These are phyloP conservation scores for Teleiodes luculella DNA, from an alignment of 2,888 invertebrate genomes.

Conservation along the genomic window DNA sequence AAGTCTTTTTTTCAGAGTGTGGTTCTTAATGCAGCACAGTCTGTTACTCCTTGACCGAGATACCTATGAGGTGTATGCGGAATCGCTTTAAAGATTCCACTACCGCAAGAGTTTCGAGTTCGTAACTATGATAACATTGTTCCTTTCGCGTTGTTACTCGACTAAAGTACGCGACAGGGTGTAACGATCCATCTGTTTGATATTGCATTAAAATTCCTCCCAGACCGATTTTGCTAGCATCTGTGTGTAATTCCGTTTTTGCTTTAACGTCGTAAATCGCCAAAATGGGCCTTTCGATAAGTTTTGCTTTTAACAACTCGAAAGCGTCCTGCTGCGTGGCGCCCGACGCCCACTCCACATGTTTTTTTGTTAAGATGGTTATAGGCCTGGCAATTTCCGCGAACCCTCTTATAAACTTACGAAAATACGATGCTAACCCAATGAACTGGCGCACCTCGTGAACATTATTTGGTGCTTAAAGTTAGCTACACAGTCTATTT, in stretches of 20 bases:
- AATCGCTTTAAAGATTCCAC: conserved; percentile 18
- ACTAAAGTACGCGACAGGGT: conserved; percentile 17
- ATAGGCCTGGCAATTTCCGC: conserved; percentile 1
- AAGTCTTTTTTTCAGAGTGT: conserved; percentile 6
- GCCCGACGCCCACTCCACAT: conserved; percentile 9
- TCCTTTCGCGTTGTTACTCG: conserved; percentile 15
- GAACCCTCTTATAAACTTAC: conserved; percentile 13
- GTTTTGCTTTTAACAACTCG: conserved; percentile 3
- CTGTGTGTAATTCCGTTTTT: conserved; percentile 3
- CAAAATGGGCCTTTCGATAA: conserved; percentile 11
- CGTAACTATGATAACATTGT: conserved; percentile 17
- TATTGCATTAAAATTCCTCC: conserved; percentile 16
- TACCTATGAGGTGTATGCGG: background rate
- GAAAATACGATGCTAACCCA: conserved; percentile 14
- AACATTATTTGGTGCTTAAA: conserved; percentile 14
- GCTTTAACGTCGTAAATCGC: conserved; percentile 14
- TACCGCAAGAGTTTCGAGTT: conserved; percentile 17
- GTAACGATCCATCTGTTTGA: conserved; percentile 7
- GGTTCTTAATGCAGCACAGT: conserved; percentile 3
- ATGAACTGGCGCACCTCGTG: conserved; percentile 14
- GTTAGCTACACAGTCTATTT: conserved; percentile 14
- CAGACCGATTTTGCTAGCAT: conserved; percentile 14
- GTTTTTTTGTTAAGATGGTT: conserved; percentile 13
- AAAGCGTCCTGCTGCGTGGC: conserved; percentile 9
- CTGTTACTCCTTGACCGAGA: conserved; percentile 5